Evolutionary conservation across 2,888 invertebrate species (phyloP).

Genomic region (Aelia acuminata): DNA sequence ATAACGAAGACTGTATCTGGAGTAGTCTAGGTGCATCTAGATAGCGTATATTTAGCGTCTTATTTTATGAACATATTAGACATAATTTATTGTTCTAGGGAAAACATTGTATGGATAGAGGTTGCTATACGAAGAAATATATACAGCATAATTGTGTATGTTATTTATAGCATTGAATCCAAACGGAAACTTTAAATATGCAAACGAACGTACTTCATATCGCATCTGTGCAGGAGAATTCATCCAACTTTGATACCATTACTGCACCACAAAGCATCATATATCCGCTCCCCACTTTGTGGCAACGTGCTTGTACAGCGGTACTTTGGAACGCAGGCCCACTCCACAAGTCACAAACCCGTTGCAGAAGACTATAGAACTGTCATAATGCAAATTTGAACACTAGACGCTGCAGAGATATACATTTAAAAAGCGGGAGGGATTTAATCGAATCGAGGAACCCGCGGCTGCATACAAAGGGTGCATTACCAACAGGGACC

Average conservation of each 20-base stretch:
- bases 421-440: background rate
- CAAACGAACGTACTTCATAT: background rate
- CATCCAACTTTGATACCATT: background rate
- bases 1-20: no score
- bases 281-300: background rate
- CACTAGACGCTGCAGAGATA: background rate
- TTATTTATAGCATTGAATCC: background rate
- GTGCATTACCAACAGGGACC: background rate
- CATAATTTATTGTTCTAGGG: no score
- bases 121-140: no score
- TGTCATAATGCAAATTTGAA: background rate
- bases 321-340: background rate
- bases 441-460: conserved; percentile 16
- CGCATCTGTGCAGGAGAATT: background rate
- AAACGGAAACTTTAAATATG: background rate
- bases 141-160: no score
- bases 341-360: background rate
- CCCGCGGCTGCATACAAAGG: conserved; percentile 22
- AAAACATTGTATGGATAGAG: no score
- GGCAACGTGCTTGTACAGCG: background rate
- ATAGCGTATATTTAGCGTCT: no score
- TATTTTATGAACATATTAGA: no score
- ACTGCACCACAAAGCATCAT: background rate
- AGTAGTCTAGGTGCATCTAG: no score
- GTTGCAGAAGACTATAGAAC: background rate